Evolutionary conservation across 2,888 invertebrate species (phyloP).

Genomic region (Hypomecis atomaria): DNA sequence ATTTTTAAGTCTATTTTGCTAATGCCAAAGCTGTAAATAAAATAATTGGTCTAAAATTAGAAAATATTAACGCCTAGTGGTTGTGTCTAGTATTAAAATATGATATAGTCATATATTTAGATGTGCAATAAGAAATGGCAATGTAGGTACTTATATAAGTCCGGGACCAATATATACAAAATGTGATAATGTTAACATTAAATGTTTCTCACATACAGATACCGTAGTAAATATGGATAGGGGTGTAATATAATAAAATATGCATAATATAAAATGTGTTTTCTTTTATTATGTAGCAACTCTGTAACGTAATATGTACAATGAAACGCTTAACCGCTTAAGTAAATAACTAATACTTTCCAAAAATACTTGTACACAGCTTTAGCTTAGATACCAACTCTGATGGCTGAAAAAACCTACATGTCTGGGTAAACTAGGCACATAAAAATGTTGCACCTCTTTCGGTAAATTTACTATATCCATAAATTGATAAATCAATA

Average conservation of each 20-base stretch:
- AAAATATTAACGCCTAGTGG: conserved; percentile 55
- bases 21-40: conserved; percentile 82
- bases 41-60: conserved; percentile 37
- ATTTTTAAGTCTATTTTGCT: conserved; percentile 60
- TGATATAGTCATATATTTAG: conserved; percentile 42
- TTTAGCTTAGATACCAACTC: too few relatives aligned
- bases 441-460: too few relatives aligned
- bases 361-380: too few relatives aligned
- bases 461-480: too few relatives aligned
- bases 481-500: too few relatives aligned
- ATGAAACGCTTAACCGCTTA: too few relatives aligned
- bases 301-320: neutral
- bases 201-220: conserved; percentile 47
- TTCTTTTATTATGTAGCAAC: conserved; percentile 25
- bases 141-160: conserved; percentile 13
- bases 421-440: too few relatives aligned
- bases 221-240: conserved; percentile 48
- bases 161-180: conserved; percentile 47
- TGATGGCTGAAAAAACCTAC: too few relatives aligned
- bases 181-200: conserved; percentile 56
- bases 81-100: conserved; percentile 55
- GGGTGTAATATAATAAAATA: conserved; percentile 53
- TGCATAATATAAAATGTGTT: conserved; percentile 13
- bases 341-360: neutral
- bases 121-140: conserved; percentile 47